Percentiles rank a stretch among this genome's conserved stretches.
These are phyloP conservation scores for Cotesia glomerata DNA, from an alignment of 1,140 invertebrate species.

Conservation along the genomic window DNA sequence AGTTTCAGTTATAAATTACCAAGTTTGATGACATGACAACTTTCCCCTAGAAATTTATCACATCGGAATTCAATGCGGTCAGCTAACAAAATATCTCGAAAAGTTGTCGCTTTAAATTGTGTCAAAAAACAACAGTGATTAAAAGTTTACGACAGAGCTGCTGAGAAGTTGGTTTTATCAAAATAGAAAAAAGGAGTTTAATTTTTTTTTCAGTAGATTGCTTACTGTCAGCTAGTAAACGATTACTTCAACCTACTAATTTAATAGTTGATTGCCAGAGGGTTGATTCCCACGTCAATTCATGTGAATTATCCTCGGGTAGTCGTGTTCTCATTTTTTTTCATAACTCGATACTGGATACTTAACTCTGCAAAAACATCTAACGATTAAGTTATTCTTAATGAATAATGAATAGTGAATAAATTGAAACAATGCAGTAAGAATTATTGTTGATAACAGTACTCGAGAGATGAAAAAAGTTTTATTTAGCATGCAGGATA, in stretches of 20 bases:
- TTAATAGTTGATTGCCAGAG: conserved; percentile 39
- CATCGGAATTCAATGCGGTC: not conserved
- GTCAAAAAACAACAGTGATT: not conserved
- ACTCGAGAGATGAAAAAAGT: not conserved
- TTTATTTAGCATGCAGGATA: not conserved
- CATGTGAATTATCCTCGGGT: conserved; percentile 38
- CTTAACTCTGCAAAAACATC: no score
- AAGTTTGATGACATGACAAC: not conserved
- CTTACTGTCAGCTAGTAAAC: conserved; percentile 30
- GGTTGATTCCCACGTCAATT: conserved; percentile 40
- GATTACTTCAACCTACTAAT: conserved; percentile 57
- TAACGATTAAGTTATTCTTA: no score
- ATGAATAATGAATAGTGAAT: no score
- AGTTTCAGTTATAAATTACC: not conserved
- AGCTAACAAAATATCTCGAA: not conserved
- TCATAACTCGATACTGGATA: no score
- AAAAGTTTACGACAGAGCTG: conserved; percentile 6
- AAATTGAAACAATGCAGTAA: no score
- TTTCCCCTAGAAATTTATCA: not conserved
- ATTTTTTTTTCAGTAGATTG: conserved; percentile 55
- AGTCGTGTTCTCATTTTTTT: conserved; percentile 5
- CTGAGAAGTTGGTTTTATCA: no score
- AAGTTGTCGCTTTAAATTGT: not conserved
- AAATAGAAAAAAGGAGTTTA: conserved; percentile 3
- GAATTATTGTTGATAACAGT: no score